A percentile compares a stretch with the other conserved stretches of the same genome.
phyloP scores from a whole-genome alignment of 2,888 invertebrate species.

The Watsonalla cultraria region DNA sequence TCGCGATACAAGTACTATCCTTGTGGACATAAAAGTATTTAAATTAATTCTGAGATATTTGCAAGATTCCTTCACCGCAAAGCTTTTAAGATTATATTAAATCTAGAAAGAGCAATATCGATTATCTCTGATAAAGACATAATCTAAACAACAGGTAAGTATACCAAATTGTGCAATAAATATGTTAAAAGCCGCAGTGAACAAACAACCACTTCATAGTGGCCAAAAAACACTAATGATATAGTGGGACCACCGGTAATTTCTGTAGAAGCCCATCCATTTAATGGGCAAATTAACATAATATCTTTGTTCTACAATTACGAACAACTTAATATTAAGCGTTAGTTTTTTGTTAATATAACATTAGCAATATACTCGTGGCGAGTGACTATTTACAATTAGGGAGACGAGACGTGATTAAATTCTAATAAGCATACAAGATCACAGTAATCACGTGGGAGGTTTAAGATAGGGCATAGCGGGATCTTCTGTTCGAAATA shows the following conservation, averaged over 20 bases:
- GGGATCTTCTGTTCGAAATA: too few relatives aligned
- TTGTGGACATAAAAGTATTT: too few relatives aligned
- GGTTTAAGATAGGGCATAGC: too few relatives aligned
- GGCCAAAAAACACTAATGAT: conserved; percentile 47
- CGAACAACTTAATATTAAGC: conserved; percentile 31
- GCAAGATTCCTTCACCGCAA: too few relatives aligned
- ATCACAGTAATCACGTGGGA: neutral
- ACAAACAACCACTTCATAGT: conserved; percentile 52
- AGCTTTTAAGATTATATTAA: neutral
- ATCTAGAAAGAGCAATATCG: conserved; percentile 23
- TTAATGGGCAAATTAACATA: conserved; percentile 58
- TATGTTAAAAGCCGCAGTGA: conserved; percentile 36
- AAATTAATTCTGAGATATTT: too few relatives aligned
- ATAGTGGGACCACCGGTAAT: conserved; percentile 46
- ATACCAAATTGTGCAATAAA: conserved; percentile 28
- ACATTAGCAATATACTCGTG: conserved; percentile 19
- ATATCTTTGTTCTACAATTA: conserved; percentile 40
- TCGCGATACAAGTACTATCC: too few relatives aligned
- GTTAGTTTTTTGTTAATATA: conserved; percentile 19
- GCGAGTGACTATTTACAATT: conserved; percentile 16
- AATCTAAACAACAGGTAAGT: conserved; percentile 23
- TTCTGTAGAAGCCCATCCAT: conserved; percentile 51
- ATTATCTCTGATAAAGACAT: conserved; percentile 41
- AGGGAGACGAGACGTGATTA: conserved; percentile 11
- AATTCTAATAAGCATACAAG: conserved; percentile 11